phyloP scores from a whole-genome alignment of 1,140 invertebrate genomes.

The Phymorhynchus buccinoides region DNA sequence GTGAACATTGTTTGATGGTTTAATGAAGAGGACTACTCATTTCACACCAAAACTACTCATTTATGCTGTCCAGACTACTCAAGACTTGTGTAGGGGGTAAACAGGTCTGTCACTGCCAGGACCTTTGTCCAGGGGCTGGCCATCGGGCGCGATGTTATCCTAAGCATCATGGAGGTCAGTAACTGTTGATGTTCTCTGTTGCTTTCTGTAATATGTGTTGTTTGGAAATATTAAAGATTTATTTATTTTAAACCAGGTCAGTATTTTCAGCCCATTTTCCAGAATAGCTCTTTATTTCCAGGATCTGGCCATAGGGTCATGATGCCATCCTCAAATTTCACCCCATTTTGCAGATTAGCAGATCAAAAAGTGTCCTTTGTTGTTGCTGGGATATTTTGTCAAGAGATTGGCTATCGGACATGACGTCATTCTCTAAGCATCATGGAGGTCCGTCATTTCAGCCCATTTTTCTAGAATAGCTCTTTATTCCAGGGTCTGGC shows the following conservation, averaged over 20 bases:
- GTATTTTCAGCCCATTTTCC: too few relatives aligned
- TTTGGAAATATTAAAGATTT: too few relatives aligned
- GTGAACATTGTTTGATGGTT: too few relatives aligned
- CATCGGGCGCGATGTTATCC: slow-evolving; percentile 86
- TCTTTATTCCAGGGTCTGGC: too few relatives aligned
- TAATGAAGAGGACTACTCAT: too few relatives aligned
- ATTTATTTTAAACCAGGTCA: too few relatives aligned
- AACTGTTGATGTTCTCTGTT: too few relatives aligned
- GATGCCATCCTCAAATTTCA: slow-evolving; percentile 88
- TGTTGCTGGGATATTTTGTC: slow-evolving; percentile 92
- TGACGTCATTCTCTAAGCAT: slow-evolving; percentile 88
- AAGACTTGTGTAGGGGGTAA: too few relatives aligned
- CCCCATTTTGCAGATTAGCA: slow-evolving; percentile 88
- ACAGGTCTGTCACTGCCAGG: slow-evolving; percentile 93
- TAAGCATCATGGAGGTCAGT: slow-evolving; percentile 86
- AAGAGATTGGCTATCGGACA: slow-evolving; percentile 88
- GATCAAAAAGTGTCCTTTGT: slow-evolving; percentile 93
- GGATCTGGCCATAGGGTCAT: slow-evolving; percentile 85
- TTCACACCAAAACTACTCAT: too few relatives aligned
- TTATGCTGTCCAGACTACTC: too few relatives aligned
- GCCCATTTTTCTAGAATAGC: slow-evolving; percentile 91
- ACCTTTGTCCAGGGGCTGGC: slow-evolving; percentile 92
- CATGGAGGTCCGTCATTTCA: slow-evolving; percentile 86
- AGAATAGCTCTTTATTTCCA: too few relatives aligned
- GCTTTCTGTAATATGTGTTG: too few relatives aligned